phyloP scores from a whole-genome alignment of 2,888 invertebrate genomes.

The Sabellastarte sp. region DNA sequence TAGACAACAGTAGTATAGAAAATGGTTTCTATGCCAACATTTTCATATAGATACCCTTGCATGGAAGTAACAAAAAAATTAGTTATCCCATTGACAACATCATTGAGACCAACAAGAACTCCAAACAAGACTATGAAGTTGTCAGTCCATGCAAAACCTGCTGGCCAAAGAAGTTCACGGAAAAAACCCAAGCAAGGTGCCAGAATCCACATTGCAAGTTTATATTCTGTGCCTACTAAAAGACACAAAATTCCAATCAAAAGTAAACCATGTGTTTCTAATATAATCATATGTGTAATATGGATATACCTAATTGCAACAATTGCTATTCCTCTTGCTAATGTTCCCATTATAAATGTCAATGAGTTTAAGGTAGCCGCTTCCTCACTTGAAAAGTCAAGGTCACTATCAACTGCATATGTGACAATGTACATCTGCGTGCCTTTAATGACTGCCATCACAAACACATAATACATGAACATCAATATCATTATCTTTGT shows the following conservation, averaged over 20 bases:
- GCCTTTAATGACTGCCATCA: too few relatives aligned
- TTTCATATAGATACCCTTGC: background rate
- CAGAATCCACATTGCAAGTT: background rate
- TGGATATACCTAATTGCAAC: background rate
- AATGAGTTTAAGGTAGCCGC: too few relatives aligned
- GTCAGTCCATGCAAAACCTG: background rate
- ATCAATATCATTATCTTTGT: too few relatives aligned
- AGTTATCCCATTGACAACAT: background rate
- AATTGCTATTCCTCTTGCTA: background rate
- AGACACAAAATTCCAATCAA: background rate
- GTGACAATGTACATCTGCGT: too few relatives aligned
- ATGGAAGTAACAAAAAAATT: background rate
- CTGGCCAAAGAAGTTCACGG: background rate
- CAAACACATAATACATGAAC: too few relatives aligned
- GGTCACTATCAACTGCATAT: too few relatives aligned
- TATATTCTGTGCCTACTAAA: background rate
- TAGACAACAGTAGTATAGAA: background rate
- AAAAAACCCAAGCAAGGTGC: background rate
- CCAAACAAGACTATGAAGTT: background rate
- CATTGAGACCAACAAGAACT: background rate
- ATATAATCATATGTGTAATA: background rate
- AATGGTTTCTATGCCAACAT: background rate
- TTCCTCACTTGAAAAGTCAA: too few relatives aligned
- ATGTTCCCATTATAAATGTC: background rate
- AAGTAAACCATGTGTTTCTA: background rate